Conservation (phyloP, 2,113 vertebrate species). For the Zapornia atra region DNA sequence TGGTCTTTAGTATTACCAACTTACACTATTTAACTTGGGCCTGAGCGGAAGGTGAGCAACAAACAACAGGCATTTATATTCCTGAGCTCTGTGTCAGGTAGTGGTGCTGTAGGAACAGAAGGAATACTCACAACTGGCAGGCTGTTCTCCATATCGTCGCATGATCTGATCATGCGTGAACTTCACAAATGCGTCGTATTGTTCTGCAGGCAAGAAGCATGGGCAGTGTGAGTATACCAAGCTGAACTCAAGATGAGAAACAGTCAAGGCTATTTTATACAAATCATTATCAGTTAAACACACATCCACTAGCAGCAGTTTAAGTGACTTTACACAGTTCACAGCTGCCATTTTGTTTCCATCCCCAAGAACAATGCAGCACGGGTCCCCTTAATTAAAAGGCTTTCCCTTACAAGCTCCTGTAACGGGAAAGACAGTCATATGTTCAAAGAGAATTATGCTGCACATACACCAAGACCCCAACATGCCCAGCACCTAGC, state of each 20-base stretch:
- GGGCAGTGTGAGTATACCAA: background rate
- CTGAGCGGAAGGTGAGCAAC: background rate
- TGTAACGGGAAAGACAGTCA: background rate
- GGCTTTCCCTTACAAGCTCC: background rate
- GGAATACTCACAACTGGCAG: slow-evolving; percentile 94
- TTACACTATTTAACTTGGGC: background rate
- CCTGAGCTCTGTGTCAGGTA: background rate
- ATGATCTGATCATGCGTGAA: slow-evolving; percentile 99
- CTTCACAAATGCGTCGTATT: slow-evolving; percentile 99
- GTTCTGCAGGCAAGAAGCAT: slow-evolving; percentile 81
- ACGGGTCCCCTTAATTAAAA: background rate
- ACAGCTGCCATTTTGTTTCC: background rate
- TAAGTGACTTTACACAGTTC: background rate
- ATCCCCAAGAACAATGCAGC: background rate
- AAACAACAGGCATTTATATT: background rate
- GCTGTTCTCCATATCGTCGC: slow-evolving; percentile 98
- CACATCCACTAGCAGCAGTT: background rate
- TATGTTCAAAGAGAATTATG: background rate
- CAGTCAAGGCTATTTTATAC: background rate
- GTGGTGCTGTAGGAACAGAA: background rate
- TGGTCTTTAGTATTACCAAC: background rate
- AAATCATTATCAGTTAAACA: background rate
- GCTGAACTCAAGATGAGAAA: background rate
- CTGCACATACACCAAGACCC: background rate
- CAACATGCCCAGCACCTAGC: background rate